Percentiles rank a stretch among this genome's conserved stretches.
These are phyloP conservation scores for Cataglyphis cursor DNA, from an alignment of 2,888 invertebrate species.

Conservation along the genomic window DNA sequence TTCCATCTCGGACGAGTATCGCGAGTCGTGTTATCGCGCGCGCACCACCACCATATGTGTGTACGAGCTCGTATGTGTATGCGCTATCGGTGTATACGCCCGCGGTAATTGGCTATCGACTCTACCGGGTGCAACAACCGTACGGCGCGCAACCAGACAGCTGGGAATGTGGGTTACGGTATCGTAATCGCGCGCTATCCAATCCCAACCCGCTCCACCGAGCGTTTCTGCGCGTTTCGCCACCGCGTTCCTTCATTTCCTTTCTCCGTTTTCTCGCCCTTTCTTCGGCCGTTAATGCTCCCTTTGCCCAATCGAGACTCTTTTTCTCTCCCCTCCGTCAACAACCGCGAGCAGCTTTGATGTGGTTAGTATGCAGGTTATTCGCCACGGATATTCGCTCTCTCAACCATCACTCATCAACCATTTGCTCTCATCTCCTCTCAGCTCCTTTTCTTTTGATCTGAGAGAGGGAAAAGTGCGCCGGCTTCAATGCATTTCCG, in stretches of 20 bases:
- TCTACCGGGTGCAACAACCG: constrained; percentile 67
- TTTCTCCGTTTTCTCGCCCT: not conserved
- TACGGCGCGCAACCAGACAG: constrained; percentile 58
- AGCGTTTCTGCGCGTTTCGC: constrained; percentile 36
- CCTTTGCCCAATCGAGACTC: not conserved
- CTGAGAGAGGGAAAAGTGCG: not conserved
- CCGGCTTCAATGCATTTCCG: not conserved
- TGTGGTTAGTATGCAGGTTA: constrained; percentile 63
- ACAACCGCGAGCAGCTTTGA: constrained; percentile 53
- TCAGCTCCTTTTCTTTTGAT: constrained; percentile 8
- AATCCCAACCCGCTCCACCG: constrained; percentile 28
- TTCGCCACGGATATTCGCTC: constrained; percentile 53
- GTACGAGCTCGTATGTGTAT: too few species aligned
- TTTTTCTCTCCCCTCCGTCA: not conserved
- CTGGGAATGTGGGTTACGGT: constrained; percentile 63
- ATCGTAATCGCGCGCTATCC: constrained; percentile 55
- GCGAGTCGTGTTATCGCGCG: constrained; percentile 45
- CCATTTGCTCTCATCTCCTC: constrained; percentile 23
- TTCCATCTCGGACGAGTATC: constrained; percentile 54
- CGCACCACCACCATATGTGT: constrained; percentile 26
- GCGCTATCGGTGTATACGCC: constrained; percentile 56
- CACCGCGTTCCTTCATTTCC: constrained; percentile 5
- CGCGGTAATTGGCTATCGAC: constrained; percentile 72
- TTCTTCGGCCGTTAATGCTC: not conserved
- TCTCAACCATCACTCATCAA: not conserved